Conservation (phyloP, 2,113 vertebrate genomes). For the Salvelinus sp. region DNA sequence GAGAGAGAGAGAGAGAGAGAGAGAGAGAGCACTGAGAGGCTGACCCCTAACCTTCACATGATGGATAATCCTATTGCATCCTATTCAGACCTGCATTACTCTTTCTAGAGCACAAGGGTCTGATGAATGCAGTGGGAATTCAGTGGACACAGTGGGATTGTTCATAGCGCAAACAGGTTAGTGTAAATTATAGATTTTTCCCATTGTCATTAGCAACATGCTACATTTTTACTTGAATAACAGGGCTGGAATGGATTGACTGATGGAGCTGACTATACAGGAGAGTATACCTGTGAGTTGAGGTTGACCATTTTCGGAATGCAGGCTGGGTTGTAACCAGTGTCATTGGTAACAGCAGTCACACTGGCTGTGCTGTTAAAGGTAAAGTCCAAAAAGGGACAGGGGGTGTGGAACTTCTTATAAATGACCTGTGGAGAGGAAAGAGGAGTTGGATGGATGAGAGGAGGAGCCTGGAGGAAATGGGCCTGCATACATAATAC, state of each 20-base stretch:
- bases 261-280: neutral
- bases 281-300: constrained; percentile 83
- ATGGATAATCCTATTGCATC: no score
- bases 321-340: constrained; percentile 63
- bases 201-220: constrained; percentile 41
- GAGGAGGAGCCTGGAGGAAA: neutral
- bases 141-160: no score
- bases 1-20: no score
- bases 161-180: no score
- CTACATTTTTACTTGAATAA: constrained; percentile 42
- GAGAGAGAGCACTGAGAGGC: no score
- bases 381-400: constrained; percentile 74
- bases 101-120: neutral
- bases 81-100: neutral
- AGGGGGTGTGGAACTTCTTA: constrained; percentile 92
- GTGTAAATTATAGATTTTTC: constrained; percentile 11
- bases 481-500: constrained; percentile 17
- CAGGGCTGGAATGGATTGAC: constrained; percentile 37
- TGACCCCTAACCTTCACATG: no score
- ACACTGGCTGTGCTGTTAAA: constrained; percentile 69
- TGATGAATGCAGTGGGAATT: constrained; percentile 6
- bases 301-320: constrained; percentile 85
- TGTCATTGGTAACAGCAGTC: constrained; percentile 54
- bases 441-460: neutral
- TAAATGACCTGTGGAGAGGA: constrained; percentile 87